Conservation (phyloP, 1,140 invertebrate species). For the Danaus melanippus region DNA sequence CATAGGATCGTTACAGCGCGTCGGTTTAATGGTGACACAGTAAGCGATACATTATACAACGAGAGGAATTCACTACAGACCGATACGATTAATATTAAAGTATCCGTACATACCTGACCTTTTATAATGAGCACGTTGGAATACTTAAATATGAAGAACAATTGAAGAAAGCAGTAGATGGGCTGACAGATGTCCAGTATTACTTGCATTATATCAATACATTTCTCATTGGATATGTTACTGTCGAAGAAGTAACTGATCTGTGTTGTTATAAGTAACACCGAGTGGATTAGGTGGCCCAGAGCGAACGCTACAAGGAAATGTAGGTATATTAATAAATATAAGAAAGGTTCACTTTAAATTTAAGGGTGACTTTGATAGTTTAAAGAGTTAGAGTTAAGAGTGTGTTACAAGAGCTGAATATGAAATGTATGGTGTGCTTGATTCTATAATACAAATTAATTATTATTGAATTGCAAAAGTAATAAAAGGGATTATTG, state of each 20-base stretch:
- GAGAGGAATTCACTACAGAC: no score
- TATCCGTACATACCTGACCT: conserved; percentile 34
- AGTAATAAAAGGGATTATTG: no score
- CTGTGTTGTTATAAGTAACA: conserved; percentile 77
- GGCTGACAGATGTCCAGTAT: conserved; percentile 76
- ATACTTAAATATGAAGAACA: conserved; percentile 85
- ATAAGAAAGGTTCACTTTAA: not conserved
- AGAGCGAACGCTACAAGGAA: conserved; percentile 79
- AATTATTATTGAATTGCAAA: no score
- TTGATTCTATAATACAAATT: no score
- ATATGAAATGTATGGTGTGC: no score
- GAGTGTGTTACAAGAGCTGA: no score
- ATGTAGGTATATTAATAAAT: conserved; percentile 4
- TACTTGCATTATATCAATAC: conserved; percentile 45
- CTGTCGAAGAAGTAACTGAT: conserved; percentile 70
- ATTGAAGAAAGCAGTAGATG: conserved; percentile 79
- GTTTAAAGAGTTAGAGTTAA: no score
- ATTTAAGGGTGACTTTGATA: not conserved
- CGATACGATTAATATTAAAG: no score
- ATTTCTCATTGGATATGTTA: conserved; percentile 52
- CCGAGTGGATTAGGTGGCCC: conserved; percentile 80
- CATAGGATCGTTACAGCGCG: no score
- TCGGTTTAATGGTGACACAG: no score
- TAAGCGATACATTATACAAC: no score
- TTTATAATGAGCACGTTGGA: conserved; percentile 77